A percentile compares a stretch with the other conserved stretches of the same genome.
These are phyloP conservation scores for Riptortus pedestris DNA, from an alignment of 1,140 invertebrate genomes.

Conservation along the genomic window DNA sequence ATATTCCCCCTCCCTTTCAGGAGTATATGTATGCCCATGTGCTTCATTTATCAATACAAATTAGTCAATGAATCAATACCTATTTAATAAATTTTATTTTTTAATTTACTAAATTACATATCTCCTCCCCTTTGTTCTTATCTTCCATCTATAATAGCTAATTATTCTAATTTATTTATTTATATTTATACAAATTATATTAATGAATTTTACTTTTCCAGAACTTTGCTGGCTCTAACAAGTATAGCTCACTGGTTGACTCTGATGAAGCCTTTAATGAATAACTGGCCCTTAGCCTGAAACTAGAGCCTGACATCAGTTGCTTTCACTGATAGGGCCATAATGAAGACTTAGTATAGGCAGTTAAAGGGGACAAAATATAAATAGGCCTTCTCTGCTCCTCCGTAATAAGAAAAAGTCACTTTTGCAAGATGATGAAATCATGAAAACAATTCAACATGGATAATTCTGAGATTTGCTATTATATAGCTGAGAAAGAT, in stretches of 20 bases:
- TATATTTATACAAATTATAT: no score
- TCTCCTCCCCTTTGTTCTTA: not conserved
- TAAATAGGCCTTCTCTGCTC: not conserved
- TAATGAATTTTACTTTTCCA: constrained; percentile 24
- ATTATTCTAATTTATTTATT: no score
- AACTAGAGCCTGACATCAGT: not conserved
- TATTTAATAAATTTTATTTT: no score
- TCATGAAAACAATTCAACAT: not conserved
- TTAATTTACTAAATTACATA: no score
- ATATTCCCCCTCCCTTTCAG: no score
- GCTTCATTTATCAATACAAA: no score
- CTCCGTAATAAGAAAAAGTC: not conserved
- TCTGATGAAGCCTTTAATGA: constrained; percentile 12
- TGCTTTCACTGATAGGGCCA: not conserved
- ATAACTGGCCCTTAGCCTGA: not conserved
- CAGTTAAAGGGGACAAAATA: not conserved
- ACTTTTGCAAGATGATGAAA: not conserved
- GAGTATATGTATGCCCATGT: no score
- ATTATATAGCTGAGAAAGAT: not conserved
- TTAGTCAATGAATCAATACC: no score
- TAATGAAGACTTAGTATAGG: not conserved
- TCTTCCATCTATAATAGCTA: not conserved
- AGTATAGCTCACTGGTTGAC: constrained; percentile 19
- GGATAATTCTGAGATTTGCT: not conserved
- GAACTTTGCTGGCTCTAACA: constrained; percentile 26